Base-by-base conservation (phyloP, 2,888 invertebrate genomes). In the Dermolepida albohirtum region DNA sequence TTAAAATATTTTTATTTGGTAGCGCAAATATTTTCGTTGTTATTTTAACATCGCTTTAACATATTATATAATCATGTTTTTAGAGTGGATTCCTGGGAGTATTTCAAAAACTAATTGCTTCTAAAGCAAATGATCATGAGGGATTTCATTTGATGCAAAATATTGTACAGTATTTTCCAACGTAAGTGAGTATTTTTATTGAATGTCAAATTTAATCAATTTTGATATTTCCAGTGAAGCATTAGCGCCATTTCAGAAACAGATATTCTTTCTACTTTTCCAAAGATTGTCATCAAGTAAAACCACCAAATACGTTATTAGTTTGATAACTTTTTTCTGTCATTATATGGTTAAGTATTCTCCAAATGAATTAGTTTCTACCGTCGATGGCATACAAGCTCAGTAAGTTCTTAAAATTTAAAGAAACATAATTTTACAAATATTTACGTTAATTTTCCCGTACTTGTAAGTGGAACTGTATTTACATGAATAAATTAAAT, bases 31-130 rank as follows among this genome's bases (percentile, higher is more conserved):
- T 51, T 17, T 27, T 1, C 29, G 7, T 50, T 65, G 65, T n/a
- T n/a, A n/a, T 27, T 65, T 59, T 62, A 44, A 55, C 74, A 74
- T 34, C 17, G 14, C 8, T 17, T 11, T 41, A 43, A 34, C 1
- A 11, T 34, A 12, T 14, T 66, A 10, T 12, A 12, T 49, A 27
- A 64, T 17, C n/a, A 34, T 54, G 8, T 71, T 84, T 84, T 2
- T 81, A 92, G 88, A 90, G 88, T 76, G 92, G 92, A 1, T 88
- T 97, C 75, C 85, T 99, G 50, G 98, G 98, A 1, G 93, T 98
- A 7, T 98, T 97, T 84, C 98, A 98, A 82, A 97, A 98, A 83
- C 86, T 99, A 78, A 94, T 98, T 71, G 94, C 97, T 0, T 97
- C 97, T 0, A 97, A 96, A 84, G 87, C 91, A 0, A 95, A 98